Evolutionary conservation across 2,888 invertebrate species (phyloP).

Genomic region (Tetranychus truncatus): DNA sequence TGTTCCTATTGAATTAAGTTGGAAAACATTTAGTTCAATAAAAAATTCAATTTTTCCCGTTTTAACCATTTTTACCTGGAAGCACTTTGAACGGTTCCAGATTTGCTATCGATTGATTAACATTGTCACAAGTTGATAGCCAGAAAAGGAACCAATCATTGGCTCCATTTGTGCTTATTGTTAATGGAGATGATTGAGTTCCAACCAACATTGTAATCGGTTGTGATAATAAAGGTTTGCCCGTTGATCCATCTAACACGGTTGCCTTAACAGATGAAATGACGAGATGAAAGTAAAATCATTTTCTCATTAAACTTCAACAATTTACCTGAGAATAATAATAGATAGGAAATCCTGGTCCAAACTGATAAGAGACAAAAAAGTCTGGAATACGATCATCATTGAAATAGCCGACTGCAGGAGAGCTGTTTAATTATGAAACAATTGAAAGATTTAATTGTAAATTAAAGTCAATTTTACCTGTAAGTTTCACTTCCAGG

Average conservation of each 20-base stretch:
- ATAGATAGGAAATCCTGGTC: conserved; percentile 43
- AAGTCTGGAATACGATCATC: conserved; percentile 57
- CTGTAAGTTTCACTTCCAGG: conserved; percentile 47
- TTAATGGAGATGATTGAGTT: conserved; percentile 43
- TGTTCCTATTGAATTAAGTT: conserved; percentile 31
- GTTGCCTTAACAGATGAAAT: conserved; percentile 34
- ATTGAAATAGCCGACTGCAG: conserved; percentile 58
- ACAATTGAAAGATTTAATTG: conserved; percentile 22
- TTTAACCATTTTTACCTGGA: background rate
- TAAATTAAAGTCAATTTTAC: conserved; percentile 29
- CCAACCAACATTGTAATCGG: conserved; percentile 44
- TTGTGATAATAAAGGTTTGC: conserved; percentile 41
- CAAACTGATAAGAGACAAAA: conserved; percentile 46
- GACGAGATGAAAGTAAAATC: background rate
- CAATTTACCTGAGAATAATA: conserved; percentile 43
- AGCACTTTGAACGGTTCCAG: conserved; percentile 13
- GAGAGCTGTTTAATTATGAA: conserved; percentile 39
- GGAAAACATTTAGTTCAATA: background rate
- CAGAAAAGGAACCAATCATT: conserved; percentile 60
- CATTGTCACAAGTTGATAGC: conserved; percentile 38
- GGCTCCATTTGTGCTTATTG: conserved; percentile 44
- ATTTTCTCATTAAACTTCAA: background rate
- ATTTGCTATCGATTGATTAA: background rate
- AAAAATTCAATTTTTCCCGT: no score
- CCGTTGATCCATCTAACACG: conserved; percentile 44